Conservation (phyloP, 1,140 invertebrate species). For the Trichogramma pretiosum region DNA sequence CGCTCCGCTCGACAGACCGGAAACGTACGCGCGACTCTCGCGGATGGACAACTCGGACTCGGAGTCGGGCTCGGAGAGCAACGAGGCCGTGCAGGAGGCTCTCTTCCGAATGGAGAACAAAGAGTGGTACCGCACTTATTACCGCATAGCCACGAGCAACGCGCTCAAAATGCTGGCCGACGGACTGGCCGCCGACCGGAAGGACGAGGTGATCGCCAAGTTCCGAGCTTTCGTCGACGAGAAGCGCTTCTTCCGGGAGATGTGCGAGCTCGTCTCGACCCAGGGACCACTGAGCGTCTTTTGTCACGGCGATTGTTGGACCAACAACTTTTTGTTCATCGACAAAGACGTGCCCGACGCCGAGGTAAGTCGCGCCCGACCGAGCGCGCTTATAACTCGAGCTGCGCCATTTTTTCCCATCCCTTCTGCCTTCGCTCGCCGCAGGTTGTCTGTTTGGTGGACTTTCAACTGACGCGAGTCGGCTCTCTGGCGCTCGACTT, state of each 20-base stretch:
- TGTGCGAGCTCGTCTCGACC: conserved; percentile 54
- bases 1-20: conserved; percentile 46
- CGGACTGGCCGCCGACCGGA: conserved; percentile 42
- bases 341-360: conserved; percentile 45
- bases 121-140: conserved; percentile 62
- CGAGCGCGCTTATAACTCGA: neutral
- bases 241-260: conserved; percentile 57
- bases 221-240: conserved; percentile 53
- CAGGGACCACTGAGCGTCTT: conserved; percentile 58
- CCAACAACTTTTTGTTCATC: conserved; percentile 62
- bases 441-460: conserved; percentile 56
- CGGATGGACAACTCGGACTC: conserved; percentile 41
- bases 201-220: conserved; percentile 51
- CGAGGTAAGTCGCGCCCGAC: conserved; percentile 38
- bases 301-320: conserved; percentile 69
- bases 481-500: conserved; percentile 61
- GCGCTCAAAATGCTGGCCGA: conserved; percentile 58
- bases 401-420: neutral
- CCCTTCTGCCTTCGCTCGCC: too few species aligned
- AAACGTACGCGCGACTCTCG: conserved; percentile 52
- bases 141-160: conserved; percentile 53
- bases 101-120: conserved; percentile 57
- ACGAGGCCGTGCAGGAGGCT: conserved; percentile 45
- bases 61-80: conserved; percentile 40
- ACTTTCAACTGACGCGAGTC: conserved; percentile 61